Evolutionary conservation across 2,113 vertebrate genomes (phyloP).

Genomic region (Chunga burmeisteri): DNA sequence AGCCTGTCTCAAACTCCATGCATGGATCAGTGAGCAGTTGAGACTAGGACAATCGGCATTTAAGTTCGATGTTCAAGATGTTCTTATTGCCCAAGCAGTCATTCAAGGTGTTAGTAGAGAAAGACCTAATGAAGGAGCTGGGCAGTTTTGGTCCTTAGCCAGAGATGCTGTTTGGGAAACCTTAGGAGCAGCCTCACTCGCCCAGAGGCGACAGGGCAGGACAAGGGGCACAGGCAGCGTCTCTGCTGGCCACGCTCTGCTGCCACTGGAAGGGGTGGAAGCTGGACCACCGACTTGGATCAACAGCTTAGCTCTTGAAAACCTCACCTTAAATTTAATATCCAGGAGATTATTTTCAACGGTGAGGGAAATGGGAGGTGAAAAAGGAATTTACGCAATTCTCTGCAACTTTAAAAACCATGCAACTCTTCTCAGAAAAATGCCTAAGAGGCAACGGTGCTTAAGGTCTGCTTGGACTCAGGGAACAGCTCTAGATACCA

Average conservation of each 20-base stretch:
- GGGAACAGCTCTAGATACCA: not conserved
- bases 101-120: not conserved
- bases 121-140: not conserved
- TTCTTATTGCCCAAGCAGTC: not conserved
- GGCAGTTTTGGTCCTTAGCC: not conserved
- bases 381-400: not conserved
- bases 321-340: not conserved
- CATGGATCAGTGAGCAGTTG: not conserved
- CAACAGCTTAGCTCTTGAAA: not conserved
- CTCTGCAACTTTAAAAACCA: not conserved
- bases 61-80: not conserved
- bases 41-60: not conserved
- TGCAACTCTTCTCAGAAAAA: not conserved
- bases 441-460: not conserved
- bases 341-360: not conserved
- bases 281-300: not conserved
- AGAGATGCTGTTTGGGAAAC: not conserved
- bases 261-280: accelerated
- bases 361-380: not conserved
- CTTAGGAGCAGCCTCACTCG: not conserved
- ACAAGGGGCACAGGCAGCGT: not conserved
- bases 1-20: not conserved
- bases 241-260: not conserved
- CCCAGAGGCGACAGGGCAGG: not conserved
- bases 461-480: not conserved